These are phyloP conservation scores for Agonopterix arenella DNA, from an alignment of 2,888 invertebrate species.

Conservation along the genomic window DNA sequence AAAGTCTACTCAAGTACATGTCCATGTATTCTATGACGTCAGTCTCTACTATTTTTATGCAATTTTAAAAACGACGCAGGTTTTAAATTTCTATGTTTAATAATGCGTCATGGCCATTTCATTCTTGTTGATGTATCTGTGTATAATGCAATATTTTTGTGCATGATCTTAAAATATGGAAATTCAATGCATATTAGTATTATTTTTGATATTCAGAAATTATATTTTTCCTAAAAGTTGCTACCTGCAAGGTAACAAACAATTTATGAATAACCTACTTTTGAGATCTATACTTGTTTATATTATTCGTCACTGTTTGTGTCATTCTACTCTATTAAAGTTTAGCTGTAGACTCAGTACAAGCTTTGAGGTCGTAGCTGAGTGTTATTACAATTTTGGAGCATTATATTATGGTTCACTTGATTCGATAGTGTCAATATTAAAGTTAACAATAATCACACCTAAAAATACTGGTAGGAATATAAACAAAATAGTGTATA, in stretches of 20 bases:
- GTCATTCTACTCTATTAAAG: slow-evolving; percentile 40
- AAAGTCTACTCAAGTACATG: not conserved
- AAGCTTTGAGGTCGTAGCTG: slow-evolving; percentile 33
- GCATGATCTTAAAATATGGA: slow-evolving; percentile 43
- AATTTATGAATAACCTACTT: slow-evolving; percentile 51
- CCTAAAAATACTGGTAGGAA: slow-evolving; percentile 11
- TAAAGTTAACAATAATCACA: slow-evolving; percentile 27
- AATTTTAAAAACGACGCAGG: not conserved
- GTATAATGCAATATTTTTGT: slow-evolving; percentile 46
- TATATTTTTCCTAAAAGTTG: slow-evolving; percentile 66
- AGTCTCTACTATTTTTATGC: slow-evolving; percentile 9
- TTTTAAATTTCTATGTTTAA: slow-evolving; percentile 10
- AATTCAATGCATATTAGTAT: slow-evolving; percentile 45
- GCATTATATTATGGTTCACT: slow-evolving; percentile 27
- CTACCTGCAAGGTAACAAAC: slow-evolving; percentile 57
- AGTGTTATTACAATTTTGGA: slow-evolving; percentile 23
- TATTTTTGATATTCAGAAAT: slow-evolving; percentile 73
- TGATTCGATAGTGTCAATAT: slow-evolving; percentile 28
- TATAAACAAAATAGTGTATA: slow-evolving; percentile 19
- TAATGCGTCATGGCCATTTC: slow-evolving; percentile 24
- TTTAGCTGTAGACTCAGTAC: slow-evolving; percentile 40
- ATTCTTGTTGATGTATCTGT: slow-evolving; percentile 23
- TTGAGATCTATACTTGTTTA: slow-evolving; percentile 61
- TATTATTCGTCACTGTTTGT: slow-evolving; percentile 44
- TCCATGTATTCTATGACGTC: not conserved